A percentile compares a stretch with the other conserved stretches of the same genome.
Conservation (phyloP, 2,113 vertebrate species). For the Sminthopsis crassicaudata region DNA sequence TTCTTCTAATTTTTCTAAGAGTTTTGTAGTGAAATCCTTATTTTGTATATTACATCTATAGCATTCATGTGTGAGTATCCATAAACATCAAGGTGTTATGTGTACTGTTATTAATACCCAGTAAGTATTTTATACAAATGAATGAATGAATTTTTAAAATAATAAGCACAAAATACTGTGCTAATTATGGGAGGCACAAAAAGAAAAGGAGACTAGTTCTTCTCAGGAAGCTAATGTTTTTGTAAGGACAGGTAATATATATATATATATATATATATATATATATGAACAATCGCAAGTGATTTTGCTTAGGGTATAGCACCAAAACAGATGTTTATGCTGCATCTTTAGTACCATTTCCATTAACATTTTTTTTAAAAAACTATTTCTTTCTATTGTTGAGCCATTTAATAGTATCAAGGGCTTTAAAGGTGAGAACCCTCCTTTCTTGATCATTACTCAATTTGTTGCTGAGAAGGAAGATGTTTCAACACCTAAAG, state of each 20-base stretch:
- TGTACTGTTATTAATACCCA: not conserved
- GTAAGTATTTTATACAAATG: not conserved
- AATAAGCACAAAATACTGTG: not conserved
- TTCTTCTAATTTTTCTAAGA: not conserved
- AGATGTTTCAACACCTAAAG: not conserved
- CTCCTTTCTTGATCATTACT: not conserved
- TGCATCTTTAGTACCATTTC: not conserved
- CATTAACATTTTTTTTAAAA: not conserved
- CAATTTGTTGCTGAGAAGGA: not conserved
- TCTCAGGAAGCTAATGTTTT: not conserved
- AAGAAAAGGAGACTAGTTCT: not conserved
- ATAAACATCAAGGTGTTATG: not conserved
- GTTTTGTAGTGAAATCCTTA: not conserved
- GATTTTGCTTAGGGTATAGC: not conserved
- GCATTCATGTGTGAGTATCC: not conserved
- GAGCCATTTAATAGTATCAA: not conserved
- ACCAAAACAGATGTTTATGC: not conserved
- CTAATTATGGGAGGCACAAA: not conserved
- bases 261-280: too few relatives aligned
- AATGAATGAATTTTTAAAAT: not conserved
- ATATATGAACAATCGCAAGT: not conserved
- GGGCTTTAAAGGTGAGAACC: not conserved
- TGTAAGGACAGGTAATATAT: not conserved
- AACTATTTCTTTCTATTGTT: not conserved
- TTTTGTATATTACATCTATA: fast-evolving